Conservation (phyloP, 2,113 vertebrate genomes). For the Cottus gobio region DNA sequence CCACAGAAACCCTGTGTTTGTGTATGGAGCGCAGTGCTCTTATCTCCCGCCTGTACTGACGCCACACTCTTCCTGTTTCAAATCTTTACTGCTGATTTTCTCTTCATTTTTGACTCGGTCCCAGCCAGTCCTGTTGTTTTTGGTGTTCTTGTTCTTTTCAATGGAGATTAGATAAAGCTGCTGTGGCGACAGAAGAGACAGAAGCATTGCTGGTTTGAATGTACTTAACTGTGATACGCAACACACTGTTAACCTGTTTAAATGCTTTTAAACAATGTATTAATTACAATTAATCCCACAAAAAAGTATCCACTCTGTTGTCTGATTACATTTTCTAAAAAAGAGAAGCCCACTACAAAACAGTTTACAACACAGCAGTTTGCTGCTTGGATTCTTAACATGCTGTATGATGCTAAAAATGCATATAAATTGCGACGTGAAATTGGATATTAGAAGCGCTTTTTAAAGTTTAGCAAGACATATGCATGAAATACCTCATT, state of each 20-base stretch:
- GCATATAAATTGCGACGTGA: not conserved
- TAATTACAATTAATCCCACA: not conserved
- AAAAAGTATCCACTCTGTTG: not conserved
- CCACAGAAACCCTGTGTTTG: slow-evolving; percentile 87
- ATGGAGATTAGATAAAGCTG: slow-evolving; percentile 78
- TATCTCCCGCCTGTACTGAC: slow-evolving; percentile 93
- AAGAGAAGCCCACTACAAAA: not conserved
- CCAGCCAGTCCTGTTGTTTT: slow-evolving; percentile 80
- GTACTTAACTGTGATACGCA: slow-evolving; percentile 49
- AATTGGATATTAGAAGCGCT: not conserved
- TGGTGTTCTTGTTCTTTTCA: slow-evolving; percentile 76
- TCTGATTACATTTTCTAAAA: too few relatives aligned
- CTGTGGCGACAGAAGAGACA: slow-evolving; percentile 61
- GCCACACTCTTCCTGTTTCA: slow-evolving; percentile 98
- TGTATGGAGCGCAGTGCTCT: slow-evolving; percentile 87
- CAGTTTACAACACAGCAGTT: not conserved
- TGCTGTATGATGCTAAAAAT: not conserved
- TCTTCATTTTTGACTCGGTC: slow-evolving; percentile 82
- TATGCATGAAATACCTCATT: not conserved
- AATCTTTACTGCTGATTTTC: slow-evolving; percentile 93
- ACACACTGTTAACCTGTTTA: slow-evolving; percentile 32
- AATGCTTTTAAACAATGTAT: slow-evolving; percentile 33
- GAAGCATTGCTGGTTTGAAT: slow-evolving; percentile 55
- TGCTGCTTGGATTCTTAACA: slow-evolving; percentile 2
- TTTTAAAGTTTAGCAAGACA: not conserved